Evolutionary conservation across 2,797 vertebrate species (phyloP).

Genomic region (Megaceryle alcyon): DNA sequence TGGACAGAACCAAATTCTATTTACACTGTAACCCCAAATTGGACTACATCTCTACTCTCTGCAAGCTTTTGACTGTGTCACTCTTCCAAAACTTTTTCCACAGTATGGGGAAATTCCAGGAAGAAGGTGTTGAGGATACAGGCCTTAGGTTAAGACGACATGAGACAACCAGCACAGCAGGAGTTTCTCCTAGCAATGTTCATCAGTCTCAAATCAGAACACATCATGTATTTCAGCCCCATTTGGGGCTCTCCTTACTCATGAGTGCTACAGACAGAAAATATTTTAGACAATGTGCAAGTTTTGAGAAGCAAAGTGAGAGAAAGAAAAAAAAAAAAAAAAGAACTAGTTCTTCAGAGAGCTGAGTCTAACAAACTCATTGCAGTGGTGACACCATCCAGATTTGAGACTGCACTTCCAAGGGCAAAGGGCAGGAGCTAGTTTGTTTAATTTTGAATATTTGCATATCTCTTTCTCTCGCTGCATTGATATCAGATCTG

Average conservation of each 20-base stretch:
- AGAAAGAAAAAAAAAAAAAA: too few relatives aligned
- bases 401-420: background rate
- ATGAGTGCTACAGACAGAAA: background rate
- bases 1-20: background rate
- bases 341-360: background rate
- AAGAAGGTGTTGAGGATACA: background rate
- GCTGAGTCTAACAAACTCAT: background rate
- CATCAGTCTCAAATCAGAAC: background rate
- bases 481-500: slow-evolving; percentile 31
- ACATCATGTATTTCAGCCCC: background rate
- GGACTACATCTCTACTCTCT: background rate
- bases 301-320: background rate
- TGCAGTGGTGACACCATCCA: background rate
- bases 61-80: background rate
- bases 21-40: background rate
- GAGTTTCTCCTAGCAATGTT: background rate
- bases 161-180: background rate
- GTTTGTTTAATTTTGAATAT: slow-evolving; percentile 52
- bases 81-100: background rate
- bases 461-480: background rate
- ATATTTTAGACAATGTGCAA: background rate
- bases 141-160: background rate
- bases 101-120: background rate
- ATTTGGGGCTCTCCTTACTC: background rate
- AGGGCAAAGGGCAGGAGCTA: background rate